phyloP scores from a whole-genome alignment of 2,888 invertebrate species.

The Cosmorhoe ocellata region DNA sequence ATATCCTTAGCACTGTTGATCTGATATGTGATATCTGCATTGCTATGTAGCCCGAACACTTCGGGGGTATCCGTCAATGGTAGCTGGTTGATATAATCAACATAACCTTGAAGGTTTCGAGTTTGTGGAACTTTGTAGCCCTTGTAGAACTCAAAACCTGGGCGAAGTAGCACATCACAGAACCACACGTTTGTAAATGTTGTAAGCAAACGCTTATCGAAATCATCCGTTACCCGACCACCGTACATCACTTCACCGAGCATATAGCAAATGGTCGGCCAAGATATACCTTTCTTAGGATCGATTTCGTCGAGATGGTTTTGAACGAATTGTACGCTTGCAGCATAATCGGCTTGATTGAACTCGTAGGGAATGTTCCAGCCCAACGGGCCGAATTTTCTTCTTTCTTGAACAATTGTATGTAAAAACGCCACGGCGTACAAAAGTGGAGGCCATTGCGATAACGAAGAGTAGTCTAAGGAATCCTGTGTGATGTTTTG shows the following conservation, averaged over 20 bases:
- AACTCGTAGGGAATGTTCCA: constrained; percentile 99
- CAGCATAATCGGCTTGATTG: constrained; percentile 97
- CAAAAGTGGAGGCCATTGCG: constrained; percentile 96
- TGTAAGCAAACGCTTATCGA: constrained; percentile 95
- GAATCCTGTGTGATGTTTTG: constrained; percentile 94
- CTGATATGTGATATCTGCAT: constrained; percentile 98
- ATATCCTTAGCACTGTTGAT: constrained; percentile 98
- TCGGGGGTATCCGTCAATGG: constrained; percentile 95
- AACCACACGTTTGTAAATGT: constrained; percentile 98
- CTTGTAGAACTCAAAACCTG: constrained; percentile 96
- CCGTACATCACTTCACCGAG: constrained; percentile 95
- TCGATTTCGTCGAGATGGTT: constrained; percentile 98
- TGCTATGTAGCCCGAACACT: constrained; percentile 97
- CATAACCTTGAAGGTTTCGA: constrained; percentile 88
- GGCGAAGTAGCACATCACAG: constrained; percentile 92
- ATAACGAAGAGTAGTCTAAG: constrained; percentile 94
- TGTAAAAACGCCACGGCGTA: constrained; percentile 98
- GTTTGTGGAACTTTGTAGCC: constrained; percentile 96
- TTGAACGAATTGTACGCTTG: constrained; percentile 97
- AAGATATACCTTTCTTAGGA: constrained; percentile 97
- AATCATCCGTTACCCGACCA: constrained; percentile 97
- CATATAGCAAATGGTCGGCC: constrained; percentile 99
- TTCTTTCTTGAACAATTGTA: constrained; percentile 96
- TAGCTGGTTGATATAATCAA: constrained; percentile 93
- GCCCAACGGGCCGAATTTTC: constrained; percentile 97